Evolutionary conservation across 2,888 invertebrate species (phyloP).

Genomic region (Iphiclides podalirius): DNA sequence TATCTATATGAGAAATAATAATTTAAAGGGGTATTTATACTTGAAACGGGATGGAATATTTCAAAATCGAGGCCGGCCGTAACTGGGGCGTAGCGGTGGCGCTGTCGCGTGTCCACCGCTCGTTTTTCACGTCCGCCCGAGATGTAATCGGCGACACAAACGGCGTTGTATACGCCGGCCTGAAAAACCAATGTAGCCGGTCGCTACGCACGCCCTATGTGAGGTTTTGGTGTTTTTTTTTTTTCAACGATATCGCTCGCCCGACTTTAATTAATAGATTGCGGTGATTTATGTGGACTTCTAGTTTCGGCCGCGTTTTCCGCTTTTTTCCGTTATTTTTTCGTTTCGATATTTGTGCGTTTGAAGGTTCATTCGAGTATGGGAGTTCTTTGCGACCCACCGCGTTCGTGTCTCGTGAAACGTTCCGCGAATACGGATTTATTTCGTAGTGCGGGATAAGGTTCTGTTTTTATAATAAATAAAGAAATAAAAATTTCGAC

Average conservation of each 20-base stretch:
- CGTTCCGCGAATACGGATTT: no score
- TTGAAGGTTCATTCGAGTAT: no score
- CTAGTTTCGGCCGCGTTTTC: neutral
- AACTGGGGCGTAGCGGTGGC: neutral
- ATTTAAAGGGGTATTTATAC: no score
- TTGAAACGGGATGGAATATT: neutral
- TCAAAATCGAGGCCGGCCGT: conserved; percentile 1
- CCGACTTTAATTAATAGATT: conserved; percentile 1
- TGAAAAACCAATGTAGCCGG: conserved; percentile 14
- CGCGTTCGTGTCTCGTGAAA: no score
- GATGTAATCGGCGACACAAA: conserved; percentile 28
- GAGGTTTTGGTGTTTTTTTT: conserved; percentile 1
- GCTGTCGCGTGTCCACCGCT: conserved; percentile 16
- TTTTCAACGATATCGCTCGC: neutral
- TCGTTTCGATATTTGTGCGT: no score
- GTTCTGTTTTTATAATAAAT: no score
- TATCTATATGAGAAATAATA: no score
- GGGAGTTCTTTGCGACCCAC: no score
- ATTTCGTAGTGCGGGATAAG: no score
- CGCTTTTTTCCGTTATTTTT: neutral
- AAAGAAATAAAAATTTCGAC: no score
- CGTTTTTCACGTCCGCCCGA: conserved; percentile 27
- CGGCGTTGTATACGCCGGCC: conserved; percentile 13
- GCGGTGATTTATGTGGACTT: conserved; percentile 2
- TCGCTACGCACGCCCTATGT: conserved; percentile 5